Evolutionary conservation across 2,113 vertebrate species (phyloP).

Genomic region (Oceanodroma tethys): DNA sequence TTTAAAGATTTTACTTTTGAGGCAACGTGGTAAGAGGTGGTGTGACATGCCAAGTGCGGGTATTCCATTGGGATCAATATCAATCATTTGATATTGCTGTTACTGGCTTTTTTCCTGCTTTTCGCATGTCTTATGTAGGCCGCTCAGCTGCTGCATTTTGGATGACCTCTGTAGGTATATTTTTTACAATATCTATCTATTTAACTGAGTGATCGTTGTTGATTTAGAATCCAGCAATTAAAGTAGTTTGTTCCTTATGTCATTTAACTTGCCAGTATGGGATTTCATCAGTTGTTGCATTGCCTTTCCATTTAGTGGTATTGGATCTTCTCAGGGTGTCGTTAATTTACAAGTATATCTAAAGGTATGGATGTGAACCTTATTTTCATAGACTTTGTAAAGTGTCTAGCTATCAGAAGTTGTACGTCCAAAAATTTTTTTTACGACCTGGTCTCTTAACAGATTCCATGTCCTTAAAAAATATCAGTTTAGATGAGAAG

Average conservation of each 20-base stretch:
- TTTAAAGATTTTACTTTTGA: background rate
- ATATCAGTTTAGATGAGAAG: background rate
- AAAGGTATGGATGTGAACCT: background rate
- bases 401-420: background rate
- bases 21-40: background rate
- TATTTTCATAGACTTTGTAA: background rate
- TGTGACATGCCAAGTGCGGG: background rate
- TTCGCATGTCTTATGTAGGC: fast-evolving
- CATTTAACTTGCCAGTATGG: background rate
- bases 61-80: background rate
- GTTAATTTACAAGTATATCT: background rate
- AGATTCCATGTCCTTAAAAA: background rate
- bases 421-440: background rate
- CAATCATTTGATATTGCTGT: background rate
- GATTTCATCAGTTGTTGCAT: background rate
- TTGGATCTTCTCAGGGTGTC: background rate
- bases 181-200: background rate
- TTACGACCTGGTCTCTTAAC: background rate
- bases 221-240: background rate
- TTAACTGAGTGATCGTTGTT: background rate
- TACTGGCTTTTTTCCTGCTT: background rate
- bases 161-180: background rate
- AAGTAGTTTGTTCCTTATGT: background rate
- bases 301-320: background rate
- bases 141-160: background rate